These are phyloP conservation scores for Ispidina picta DNA, from an alignment of 2,797 vertebrate species.

Conservation along the genomic window DNA sequence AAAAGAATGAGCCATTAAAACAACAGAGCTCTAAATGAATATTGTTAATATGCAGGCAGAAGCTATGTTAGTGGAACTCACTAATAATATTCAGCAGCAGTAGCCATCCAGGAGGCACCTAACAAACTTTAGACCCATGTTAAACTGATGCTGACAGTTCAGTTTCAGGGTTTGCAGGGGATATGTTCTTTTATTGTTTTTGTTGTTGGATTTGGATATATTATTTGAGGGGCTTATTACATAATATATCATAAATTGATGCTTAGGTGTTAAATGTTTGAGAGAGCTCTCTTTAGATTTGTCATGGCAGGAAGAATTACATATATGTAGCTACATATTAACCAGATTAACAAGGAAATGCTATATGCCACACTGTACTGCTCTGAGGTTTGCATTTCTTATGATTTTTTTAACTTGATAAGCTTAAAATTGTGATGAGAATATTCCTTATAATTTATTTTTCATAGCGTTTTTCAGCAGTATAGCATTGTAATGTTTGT, in stretches of 20 bases:
- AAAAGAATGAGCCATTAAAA: background rate
- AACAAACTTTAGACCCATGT: background rate
- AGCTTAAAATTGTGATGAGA: background rate
- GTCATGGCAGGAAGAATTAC: background rate
- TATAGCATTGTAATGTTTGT: background rate
- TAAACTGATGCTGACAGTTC: background rate
- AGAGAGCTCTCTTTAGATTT: background rate
- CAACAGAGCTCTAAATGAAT: background rate
- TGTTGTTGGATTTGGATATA: background rate
- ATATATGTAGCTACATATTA: background rate
- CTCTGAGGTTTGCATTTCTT: background rate
- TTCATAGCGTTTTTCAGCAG: background rate
- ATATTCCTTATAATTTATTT: background rate
- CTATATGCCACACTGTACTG: background rate
- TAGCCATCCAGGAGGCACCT: background rate
- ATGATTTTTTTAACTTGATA: background rate
- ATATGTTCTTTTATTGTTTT: too few species aligned
- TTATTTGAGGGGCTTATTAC: background rate
- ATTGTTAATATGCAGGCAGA: background rate
- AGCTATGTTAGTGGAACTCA: background rate
- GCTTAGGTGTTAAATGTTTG: background rate
- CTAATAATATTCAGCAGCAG: background rate
- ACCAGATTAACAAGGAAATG: background rate
- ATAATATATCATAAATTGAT: background rate
- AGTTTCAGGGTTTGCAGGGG: background rate